Conservation (phyloP, 2,113 vertebrate species). For the Brachyhypopomus occidentalis region DNA sequence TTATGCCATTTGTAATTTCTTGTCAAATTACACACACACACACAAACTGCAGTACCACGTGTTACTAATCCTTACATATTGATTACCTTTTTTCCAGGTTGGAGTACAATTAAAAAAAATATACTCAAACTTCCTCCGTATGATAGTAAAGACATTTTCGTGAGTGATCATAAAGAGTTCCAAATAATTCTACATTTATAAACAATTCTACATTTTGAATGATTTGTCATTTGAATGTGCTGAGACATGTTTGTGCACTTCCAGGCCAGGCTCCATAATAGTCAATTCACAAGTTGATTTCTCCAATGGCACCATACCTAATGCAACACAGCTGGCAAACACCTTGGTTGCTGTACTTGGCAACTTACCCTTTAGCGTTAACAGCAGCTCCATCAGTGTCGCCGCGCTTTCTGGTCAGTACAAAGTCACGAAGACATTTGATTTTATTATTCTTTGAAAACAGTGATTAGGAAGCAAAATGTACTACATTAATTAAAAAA, state of each 20-base stretch:
- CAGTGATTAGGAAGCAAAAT: too few relatives aligned
- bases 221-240: neutral
- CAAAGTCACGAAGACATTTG: neutral
- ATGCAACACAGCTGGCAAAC: neutral
- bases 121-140: neutral
- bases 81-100: neutral
- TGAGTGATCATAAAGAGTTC: neutral
- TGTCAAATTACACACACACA: neutral
- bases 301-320: neutral
- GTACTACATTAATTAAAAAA: too few relatives aligned
- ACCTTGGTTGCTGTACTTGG: neutral
- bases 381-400: neutral
- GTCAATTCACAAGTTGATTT: neutral
- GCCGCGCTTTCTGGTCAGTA: neutral
- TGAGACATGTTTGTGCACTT: neutral
- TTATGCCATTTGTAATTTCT: neutral
- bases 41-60: too few relatives aligned
- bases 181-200: neutral
- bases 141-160: neutral
- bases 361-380: neutral
- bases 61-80: too few relatives aligned
- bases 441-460: neutral
- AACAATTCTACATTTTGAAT: neutral
- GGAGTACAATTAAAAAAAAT: neutral
- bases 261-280: constrained; percentile 19